Evolutionary conservation across 2,888 invertebrate genomes (phyloP).

Genomic region (Pyrrhia umbra): DNA sequence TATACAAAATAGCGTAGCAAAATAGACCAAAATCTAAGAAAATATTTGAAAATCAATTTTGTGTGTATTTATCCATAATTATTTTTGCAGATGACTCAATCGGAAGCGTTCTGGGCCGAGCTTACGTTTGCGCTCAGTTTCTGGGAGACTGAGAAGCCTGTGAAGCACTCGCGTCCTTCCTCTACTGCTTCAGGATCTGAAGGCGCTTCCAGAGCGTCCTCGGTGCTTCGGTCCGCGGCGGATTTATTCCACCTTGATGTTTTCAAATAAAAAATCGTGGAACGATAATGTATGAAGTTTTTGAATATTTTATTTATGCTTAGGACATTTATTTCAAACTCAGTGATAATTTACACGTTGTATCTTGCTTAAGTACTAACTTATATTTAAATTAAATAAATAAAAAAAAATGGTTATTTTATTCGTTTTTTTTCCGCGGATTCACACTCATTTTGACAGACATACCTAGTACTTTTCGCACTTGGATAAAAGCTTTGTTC

Average conservation of each 20-base stretch:
- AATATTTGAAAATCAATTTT: too few relatives aligned
- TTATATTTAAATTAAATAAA: not conserved
- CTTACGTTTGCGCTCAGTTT: constrained; percentile 93
- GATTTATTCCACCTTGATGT: constrained; percentile 81
- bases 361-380: not conserved
- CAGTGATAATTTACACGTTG: too few relatives aligned
- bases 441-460: too few relatives aligned
- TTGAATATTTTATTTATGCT: not conserved
- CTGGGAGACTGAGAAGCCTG: constrained; percentile 93
- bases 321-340: not conserved
- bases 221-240: constrained; percentile 83
- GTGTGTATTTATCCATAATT: not conserved
- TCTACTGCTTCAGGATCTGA: constrained; percentile 75
- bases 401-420: not conserved
- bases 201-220: constrained; percentile 80
- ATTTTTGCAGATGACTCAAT: constrained; percentile 91
- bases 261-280: constrained; percentile 45
- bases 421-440: too few relatives aligned
- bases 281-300: not conserved
- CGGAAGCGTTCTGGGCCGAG: constrained; percentile 93
- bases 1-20: too few relatives aligned
- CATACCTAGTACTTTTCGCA: too few relatives aligned
- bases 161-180: constrained; percentile 84
- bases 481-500: too few relatives aligned
- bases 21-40: too few relatives aligned